Evolutionary conservation across 2,888 invertebrate species (phyloP), one percentile per base, ranked within the genome.

Genomic region (Dermolepida albohirtum): DNA sequence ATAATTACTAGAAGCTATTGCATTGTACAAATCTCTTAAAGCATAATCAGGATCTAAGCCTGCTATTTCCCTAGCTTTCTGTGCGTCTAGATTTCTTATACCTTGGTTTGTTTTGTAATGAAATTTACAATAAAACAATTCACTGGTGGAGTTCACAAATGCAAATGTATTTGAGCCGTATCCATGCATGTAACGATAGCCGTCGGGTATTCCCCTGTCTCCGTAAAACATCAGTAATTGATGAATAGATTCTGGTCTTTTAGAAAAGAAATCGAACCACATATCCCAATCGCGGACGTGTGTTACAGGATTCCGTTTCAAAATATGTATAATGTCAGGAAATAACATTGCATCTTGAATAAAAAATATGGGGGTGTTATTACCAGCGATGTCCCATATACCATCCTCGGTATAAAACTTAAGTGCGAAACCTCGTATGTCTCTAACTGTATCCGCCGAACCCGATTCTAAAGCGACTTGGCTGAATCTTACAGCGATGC

Each of bases 161-260:
- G 96, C 95, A 82, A 95, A 98, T 0, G 97, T 96, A 81, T 97
- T 96, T 0, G 94, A 94, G 1, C 96, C 96, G 80, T 95, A 97
- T 29, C 97, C 97, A 79, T 97, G 94, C 82, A 82, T 82, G 63
- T 79, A 73, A 62, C 82, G 89, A 83, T 91, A 92, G 17, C 97
- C 96, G 81, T 96, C 94, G 6, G 97, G 97, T 72, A 94, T 94
- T 41, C 97, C 98, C 75, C 97, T 89, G 84, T 97, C 97, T 16
- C 94, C 90, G 82, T 96, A 97, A 75, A 96, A 83, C 81, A 97
- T 90, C 77, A 93, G 80, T n/a, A 90, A 84, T 79, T 97, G 96
- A 81, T 98, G 97, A 22, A 89, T 89, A 0, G 92, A 86, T 84
- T 97, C 97, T 0, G 96, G 94, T 50, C 97, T 88, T 43, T 97